Evolutionary conservation across 2,888 invertebrate genomes (phyloP), one percentile per base, ranked within the genome.

Genomic region (Eupithecia centaureata): DNA sequence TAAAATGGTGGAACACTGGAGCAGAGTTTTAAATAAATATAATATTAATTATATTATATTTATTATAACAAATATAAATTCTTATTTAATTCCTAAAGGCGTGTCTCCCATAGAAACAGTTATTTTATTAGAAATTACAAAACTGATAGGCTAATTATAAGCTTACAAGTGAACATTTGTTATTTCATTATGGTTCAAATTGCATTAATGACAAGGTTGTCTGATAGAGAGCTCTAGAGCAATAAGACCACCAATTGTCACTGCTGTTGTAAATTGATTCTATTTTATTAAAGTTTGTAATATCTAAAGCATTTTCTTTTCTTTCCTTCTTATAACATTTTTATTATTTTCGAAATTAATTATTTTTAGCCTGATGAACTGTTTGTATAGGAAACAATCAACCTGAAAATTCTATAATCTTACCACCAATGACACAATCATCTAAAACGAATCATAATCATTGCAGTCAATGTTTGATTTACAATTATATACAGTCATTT

Each of bases 321-420:
- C n/a, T n/a, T n/a, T n/a, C n/a, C n/a, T n/a, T n/a, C n/a, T n/a
- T n/a, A n/a, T n/a, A n/a, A n/a, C n/a, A n/a, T n/a, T n/a, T n/a
- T n/a, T n/a, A n/a, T n/a, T n/a, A n/a, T n/a, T n/a, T n/a, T n/a
- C n/a, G n/a, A n/a, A n/a, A n/a, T n/a, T n/a, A n/a, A n/a, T n/a
- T n/a, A n/a, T n/a, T n/a, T n/a, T n/a, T n/a, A n/a, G n/a, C n/a
- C n/a, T n/a, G n/a, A n/a, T 1, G 22, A 47, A 47, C 47, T 12
- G 47, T 47, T 47, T 47, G 10, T 47, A 47, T 47, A 22, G 47
- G 47, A 47, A 42, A 42, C 42, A 18, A 42, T 18, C 42, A 18
- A 47, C 22, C 18, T 42, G 18, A 22, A 8, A n/a, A 2, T 42
- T 10, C 12, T 18, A n/a, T 22, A 15, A 47, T 10, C 47, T 22